Conservation (phyloP, 1,140 invertebrate species). For the Trichogramma pretiosum region DNA sequence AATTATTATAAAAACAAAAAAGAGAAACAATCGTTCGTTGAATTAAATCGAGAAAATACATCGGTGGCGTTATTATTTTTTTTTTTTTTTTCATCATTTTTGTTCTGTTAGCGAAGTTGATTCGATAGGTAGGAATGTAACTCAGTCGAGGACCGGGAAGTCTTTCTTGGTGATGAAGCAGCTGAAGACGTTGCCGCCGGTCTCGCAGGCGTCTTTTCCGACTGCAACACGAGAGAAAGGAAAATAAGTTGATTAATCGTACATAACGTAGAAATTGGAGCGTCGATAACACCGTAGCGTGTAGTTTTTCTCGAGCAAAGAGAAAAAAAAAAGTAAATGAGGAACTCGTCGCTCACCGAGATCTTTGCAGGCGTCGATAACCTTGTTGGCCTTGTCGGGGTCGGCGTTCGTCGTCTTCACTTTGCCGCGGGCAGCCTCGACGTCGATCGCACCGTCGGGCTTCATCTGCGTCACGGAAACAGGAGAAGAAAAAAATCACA, state of each 20-base stretch:
- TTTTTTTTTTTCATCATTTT: not conserved
- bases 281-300: too few relatives aligned
- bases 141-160: slow-evolving; percentile 6
- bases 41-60: too few relatives aligned
- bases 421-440: not conserved
- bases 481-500: not conserved
- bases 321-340: not conserved
- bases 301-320: too few relatives aligned
- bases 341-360: slow-evolving; percentile 7
- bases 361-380: slow-evolving; percentile 16
- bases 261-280: too few relatives aligned
- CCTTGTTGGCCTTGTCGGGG: slow-evolving; percentile 2
- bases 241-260: too few relatives aligned
- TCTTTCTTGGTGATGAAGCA: slow-evolving; percentile 14
- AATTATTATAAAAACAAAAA: too few relatives aligned
- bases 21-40: too few relatives aligned
- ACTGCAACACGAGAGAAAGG: slow-evolving; percentile 3
- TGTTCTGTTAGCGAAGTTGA: not conserved
- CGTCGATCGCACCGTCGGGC: slow-evolving; percentile 3
- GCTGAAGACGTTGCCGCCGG: slow-evolving; percentile 10
- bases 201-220: slow-evolving; percentile 17
- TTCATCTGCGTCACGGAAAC: not conserved
- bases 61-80: too few relatives aligned
- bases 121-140: not conserved
- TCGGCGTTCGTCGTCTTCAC: slow-evolving; percentile 2